Base-by-base conservation (phyloP, 2,888 invertebrate genomes). In the Hydroisotoma schaefferi region DNA sequence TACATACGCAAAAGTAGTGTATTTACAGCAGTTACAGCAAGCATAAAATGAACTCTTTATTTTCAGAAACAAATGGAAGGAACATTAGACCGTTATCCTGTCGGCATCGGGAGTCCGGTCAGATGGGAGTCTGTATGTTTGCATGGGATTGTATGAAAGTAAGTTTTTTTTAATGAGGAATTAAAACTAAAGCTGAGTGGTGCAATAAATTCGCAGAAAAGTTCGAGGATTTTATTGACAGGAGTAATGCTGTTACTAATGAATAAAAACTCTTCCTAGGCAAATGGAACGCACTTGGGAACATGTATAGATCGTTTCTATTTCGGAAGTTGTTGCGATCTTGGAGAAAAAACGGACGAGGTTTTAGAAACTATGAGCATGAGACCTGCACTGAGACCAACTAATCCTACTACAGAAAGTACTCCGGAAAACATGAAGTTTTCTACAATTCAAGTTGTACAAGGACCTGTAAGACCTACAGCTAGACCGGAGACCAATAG, bases 291-390 rank as follows among this genome's bases (percentile, higher is more conserved):
- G 0, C 93, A 94, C 74, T 79, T 94, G 69, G 93, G 92, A 28
- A 92, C 92, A 1, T 94, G 94, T 77, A 90, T 93, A 74, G 93
- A 94, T 78, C 84, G 91, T 67, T 93, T 93, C 77, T 93, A 92
- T 79, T 93, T 93, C 76, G 93, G 93, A 56, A 92, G 92, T 29
- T 94, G 94, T 76, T 94, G 94, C 76, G 88, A 87, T 73, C 81
- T 92, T 58, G 77, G 77, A 47, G 77, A 77, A 15, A 84, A 85
- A 68, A 82, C 83, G 10, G 62, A 65, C 26, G 57, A 63, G 48
- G 58, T 68, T 29, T 37, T 69, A 25, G 61, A 68, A 57, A 61
- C 63, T n/a, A 65, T 67, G 10, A 64, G 63, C 25, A 57, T 65
- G 55, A 81, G 65, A 80, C 82, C 26, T 80, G 84, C 74, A 81